A percentile compares a stretch with the other conserved stretches of the same genome.
phyloP scores from a whole-genome alignment of 2,113 vertebrate genomes.

The Eulacestoma nigropectus region DNA sequence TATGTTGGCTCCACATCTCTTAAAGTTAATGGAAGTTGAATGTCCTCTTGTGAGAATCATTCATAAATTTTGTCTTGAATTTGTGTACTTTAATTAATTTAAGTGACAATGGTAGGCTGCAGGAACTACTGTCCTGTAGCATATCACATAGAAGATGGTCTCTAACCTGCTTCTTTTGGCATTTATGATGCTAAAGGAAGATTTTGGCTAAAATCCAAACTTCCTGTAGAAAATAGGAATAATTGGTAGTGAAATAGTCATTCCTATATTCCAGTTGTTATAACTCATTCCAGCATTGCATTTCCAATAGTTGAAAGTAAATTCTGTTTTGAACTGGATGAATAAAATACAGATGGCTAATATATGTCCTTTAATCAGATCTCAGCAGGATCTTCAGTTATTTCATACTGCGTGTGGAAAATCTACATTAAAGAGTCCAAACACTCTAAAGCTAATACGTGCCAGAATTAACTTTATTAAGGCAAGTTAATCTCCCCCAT shows the following conservation, averaged over 20 bases:
- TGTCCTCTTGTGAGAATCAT: not conserved
- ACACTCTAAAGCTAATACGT: not conserved
- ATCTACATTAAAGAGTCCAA: not conserved
- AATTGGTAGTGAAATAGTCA: not conserved
- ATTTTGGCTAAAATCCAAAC: not conserved
- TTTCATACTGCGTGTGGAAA: not conserved
- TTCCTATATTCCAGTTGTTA: not conserved
- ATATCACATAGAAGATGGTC: not conserved
- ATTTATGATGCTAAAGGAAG: not conserved
- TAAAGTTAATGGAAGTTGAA: not conserved
- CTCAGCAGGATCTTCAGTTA: not conserved
- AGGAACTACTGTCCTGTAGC: not conserved
- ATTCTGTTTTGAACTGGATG: not conserved
- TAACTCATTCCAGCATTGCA: not conserved
- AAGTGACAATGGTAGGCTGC: not conserved
- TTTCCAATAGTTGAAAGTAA: not conserved
- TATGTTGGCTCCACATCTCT: not conserved
- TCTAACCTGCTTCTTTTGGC: not conserved
- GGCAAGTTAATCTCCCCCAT: not conserved
- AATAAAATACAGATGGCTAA: not conserved
- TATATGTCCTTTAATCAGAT: not conserved
- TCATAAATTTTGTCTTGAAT: not conserved
- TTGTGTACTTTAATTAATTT: not conserved
- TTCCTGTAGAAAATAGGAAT: not conserved
- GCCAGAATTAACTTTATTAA: not conserved